Percentiles rank a stretch among this genome's conserved stretches.
These are phyloP conservation scores for Misgurnus anguillicaudatus DNA, from an alignment of 2,113 vertebrate species.

Conservation along the genomic window DNA sequence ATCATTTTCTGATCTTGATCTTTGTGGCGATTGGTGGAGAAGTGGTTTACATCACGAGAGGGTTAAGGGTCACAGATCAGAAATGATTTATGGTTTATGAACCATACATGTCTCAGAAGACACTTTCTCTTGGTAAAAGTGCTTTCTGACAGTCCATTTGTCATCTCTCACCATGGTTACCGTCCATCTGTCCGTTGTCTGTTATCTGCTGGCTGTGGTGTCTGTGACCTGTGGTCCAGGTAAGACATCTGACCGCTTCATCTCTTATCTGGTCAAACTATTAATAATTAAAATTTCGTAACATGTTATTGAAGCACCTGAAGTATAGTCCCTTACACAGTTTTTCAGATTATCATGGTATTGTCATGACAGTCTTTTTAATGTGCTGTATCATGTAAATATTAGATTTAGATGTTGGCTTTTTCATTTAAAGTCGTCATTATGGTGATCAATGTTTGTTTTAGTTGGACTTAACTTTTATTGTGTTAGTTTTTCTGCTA, in stretches of 20 bases:
- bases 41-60: neutral
- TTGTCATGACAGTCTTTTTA: too few species aligned
- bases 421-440: too few species aligned
- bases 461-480: too few species aligned
- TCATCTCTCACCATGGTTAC: neutral
- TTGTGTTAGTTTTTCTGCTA: too few species aligned
- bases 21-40: slow-evolving; percentile 19
- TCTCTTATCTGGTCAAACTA: too few species aligned
- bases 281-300: too few species aligned
- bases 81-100: neutral
- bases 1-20: neutral
- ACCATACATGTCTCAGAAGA: neutral
- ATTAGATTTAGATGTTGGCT: too few species aligned
- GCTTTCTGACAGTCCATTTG: neutral
- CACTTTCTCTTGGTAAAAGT: neutral
- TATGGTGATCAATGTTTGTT: too few species aligned
- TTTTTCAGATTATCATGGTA: too few species aligned
- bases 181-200: neutral
- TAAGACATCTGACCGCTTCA: neutral
- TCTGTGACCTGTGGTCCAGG: slow-evolving; percentile 5
- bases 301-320: too few species aligned
- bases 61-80: neutral
- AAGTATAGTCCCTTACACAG: too few species aligned
- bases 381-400: too few species aligned
- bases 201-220: neutral